Evolutionary conservation across 2,113 vertebrate genomes (phyloP), one percentile per base, ranked within the genome.

Genomic region (Rhipidura dahli): DNA sequence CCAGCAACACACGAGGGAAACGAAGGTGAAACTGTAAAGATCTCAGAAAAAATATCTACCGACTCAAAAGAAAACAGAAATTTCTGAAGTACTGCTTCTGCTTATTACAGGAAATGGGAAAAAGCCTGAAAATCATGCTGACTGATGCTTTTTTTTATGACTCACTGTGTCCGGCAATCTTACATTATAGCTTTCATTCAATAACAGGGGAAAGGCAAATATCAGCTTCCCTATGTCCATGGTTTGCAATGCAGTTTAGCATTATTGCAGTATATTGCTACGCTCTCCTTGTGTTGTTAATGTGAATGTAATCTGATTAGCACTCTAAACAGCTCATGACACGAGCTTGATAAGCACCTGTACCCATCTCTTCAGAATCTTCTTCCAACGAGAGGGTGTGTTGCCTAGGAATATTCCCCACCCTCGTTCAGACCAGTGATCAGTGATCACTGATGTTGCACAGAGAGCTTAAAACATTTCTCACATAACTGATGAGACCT

Each of bases 61-160:
- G 47, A 86, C 11, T 64, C 85, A 42, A 77, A 93, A 65, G 60
- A 79, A 93, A 90, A 70, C 10, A 88, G 45, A 69, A 9, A 83
- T 64, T 63, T 83, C 14, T 5, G 2, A 81, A 92, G 26, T n/a
- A 24, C 47, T 92, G 23, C 76, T 94, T 95, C 88, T 90, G 51
- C 79, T 96, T 92, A 45, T 75, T 77, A 70, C 21, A 88, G 56
- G 83, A 96, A 92, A 79, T 40, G 19, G 22, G 47, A 73, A 93
- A 89, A 39, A 79, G 47, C 14, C 22, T 51, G 44, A 83, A 91
- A 86, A 96, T 68, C 70, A 44, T 68, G 92, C 90, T 96, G 82
- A 86, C 47, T 37, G 66, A 37, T 49, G 79, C 19, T 75, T 30
- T 73, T 94, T 94, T 70, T 71, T 42, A 22, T 81, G 88, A 95